Percentiles rank a stretch among this genome's conserved stretches.
Conservation (phyloP, 2,888 invertebrate species). For the Agonopterix subpropinquella region DNA sequence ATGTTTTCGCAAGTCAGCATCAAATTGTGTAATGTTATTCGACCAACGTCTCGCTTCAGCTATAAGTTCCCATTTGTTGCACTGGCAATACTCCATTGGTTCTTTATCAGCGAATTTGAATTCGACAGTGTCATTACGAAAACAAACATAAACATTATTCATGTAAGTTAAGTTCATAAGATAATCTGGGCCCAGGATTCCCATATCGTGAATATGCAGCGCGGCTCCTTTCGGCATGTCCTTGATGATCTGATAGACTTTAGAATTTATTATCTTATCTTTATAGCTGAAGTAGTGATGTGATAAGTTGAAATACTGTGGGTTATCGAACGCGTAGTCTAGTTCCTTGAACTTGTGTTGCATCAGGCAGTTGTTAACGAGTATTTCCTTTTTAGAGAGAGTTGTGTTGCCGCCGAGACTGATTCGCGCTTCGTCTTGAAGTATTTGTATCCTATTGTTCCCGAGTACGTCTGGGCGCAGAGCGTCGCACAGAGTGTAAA, state of each 20-base stretch:
- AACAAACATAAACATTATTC: slow-evolving; percentile 75
- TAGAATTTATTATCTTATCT: slow-evolving; percentile 73
- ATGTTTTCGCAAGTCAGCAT: slow-evolving; percentile 64
- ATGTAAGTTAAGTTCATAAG: slow-evolving; percentile 78
- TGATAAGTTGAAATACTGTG: slow-evolving; percentile 77
- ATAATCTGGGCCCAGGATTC: slow-evolving; percentile 77
- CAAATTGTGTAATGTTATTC: slow-evolving; percentile 58
- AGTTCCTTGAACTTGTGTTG: slow-evolving; percentile 70
- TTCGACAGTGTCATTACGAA: slow-evolving; percentile 21
- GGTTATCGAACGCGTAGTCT: slow-evolving; percentile 68
- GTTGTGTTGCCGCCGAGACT: slow-evolving; percentile 69
- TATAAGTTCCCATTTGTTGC: slow-evolving; percentile 61
- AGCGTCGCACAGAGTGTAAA: slow-evolving; percentile 25
- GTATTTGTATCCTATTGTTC: slow-evolving; percentile 50
- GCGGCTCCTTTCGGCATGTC: slow-evolving; percentile 85
- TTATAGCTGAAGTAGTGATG: slow-evolving; percentile 79
- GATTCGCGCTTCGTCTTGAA: slow-evolving; percentile 59
- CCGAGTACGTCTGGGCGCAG: slow-evolving; percentile 14
- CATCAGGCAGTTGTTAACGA: slow-evolving; percentile 77
- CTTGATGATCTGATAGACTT: slow-evolving; percentile 79
- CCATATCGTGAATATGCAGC: slow-evolving; percentile 82
- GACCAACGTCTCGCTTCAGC: slow-evolving; percentile 51
- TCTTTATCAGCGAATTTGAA: slow-evolving; percentile 40
- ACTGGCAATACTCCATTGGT: slow-evolving; percentile 28
- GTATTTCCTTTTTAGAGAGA: slow-evolving; percentile 63